Conservation (phyloP, 2,113 vertebrate genomes). For the Seriola aureovittata region DNA sequence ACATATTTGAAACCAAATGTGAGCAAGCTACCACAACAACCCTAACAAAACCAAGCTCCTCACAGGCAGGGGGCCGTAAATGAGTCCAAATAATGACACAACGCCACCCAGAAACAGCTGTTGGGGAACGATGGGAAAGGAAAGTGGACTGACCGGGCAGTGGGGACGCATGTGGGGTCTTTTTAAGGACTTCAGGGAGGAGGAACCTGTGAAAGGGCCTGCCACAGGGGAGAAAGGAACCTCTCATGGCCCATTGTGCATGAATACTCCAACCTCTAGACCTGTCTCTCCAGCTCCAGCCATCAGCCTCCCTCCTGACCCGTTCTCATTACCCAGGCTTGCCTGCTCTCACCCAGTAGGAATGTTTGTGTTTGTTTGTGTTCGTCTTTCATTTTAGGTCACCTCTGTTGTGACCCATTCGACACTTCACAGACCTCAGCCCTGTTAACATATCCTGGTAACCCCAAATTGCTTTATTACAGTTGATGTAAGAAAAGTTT, state of each 20-base stretch:
- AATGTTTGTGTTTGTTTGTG: constrained; percentile 75
- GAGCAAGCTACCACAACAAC: constrained; percentile 68
- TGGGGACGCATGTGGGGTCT: constrained; percentile 68
- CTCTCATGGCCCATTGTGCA: constrained; percentile 80
- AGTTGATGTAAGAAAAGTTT: background rate
- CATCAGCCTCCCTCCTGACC: constrained; percentile 57
- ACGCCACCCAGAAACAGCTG: constrained; percentile 81
- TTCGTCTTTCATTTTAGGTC: constrained; percentile 40
- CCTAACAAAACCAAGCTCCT: constrained; percentile 56
- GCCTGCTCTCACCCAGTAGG: constrained; percentile 62
- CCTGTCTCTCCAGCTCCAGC: constrained; percentile 48
- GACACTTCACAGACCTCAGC: constrained; percentile 40
- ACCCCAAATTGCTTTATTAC: background rate
- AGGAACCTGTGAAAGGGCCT: constrained; percentile 79
- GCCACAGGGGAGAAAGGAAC: constrained; percentile 79
- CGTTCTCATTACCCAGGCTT: constrained; percentile 42
- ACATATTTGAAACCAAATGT: constrained; percentile 72
- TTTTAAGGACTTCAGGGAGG: constrained; percentile 69
- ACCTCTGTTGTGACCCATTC: constrained; percentile 47
- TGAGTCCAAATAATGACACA: constrained; percentile 82
- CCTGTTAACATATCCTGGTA: background rate
- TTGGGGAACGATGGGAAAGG: constrained; percentile 79
- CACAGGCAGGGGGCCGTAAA: constrained; percentile 63
- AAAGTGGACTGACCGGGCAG: constrained; percentile 70
- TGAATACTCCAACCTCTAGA: constrained; percentile 68